Conservation (phyloP, 2,888 invertebrate genomes). For the Microctonus hyperodae region DNA sequence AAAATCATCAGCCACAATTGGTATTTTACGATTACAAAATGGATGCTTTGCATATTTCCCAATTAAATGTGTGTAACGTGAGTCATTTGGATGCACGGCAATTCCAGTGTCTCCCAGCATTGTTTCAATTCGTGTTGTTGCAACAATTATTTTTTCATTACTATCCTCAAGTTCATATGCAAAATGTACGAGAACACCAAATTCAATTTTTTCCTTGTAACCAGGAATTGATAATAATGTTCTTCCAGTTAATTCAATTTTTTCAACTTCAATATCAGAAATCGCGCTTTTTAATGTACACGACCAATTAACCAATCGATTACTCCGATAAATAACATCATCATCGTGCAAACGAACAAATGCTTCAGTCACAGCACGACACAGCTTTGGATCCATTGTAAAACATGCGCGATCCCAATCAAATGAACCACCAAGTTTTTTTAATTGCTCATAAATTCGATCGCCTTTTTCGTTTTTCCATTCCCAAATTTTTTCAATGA, state of each 20-base stretch:
- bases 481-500: slow-evolving; percentile 92
- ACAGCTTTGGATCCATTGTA: slow-evolving; percentile 94
- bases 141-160: slow-evolving; percentile 86
- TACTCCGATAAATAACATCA: slow-evolving; percentile 91
- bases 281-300: slow-evolving; percentile 96
- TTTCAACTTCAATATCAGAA: slow-evolving; percentile 98
- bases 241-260: slow-evolving; percentile 84
- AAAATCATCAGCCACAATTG: slow-evolving; percentile 90
- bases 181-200: slow-evolving; percentile 91
- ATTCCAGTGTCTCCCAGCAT: slow-evolving; percentile 98
- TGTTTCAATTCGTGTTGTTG: slow-evolving; percentile 98
- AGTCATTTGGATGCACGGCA: slow-evolving; percentile 95
- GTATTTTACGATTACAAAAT: slow-evolving; percentile 81
- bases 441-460: slow-evolving; percentile 83
- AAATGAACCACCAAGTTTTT: slow-evolving; percentile 86
- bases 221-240: slow-evolving; percentile 91
- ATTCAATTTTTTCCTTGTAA: slow-evolving; percentile 88
- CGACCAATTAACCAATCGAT: slow-evolving; percentile 98
- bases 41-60: slow-evolving; percentile 89
- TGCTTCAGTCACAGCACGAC: slow-evolving; percentile 90
- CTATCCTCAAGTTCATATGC: slow-evolving; percentile 83
- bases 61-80: slow-evolving; percentile 81
- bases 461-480: slow-evolving; percentile 90
- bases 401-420: slow-evolving; percentile 96
- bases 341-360: slow-evolving; percentile 89